Evolutionary conservation across 2,113 vertebrate species (phyloP), one percentile per base, ranked within the genome.

Genomic region (Hydrolagus affinis): DNA sequence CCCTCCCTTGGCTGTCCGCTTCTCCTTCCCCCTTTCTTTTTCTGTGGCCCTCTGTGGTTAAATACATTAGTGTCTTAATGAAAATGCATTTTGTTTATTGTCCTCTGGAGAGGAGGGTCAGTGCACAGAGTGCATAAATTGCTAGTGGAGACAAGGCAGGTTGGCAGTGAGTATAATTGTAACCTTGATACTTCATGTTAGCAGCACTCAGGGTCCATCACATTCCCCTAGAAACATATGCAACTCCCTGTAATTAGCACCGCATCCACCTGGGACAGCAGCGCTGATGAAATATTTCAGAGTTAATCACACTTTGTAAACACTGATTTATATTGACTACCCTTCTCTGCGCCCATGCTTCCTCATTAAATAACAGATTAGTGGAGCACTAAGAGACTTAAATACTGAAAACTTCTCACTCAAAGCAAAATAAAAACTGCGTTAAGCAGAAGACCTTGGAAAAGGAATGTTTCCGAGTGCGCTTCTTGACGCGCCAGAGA

Each of bases 311-410:
- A 95, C 94, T 95, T 95, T 93, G 95, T 96, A 96, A 97, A 98
- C 96, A 97, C 96, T 97, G 96, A 98, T 99, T 96, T 95, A 95
- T 99, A 99, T 99, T 96, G 98, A 98, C 96, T 97, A 95, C 94
- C 95, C 95, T 96, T 96, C 95, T 95, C 92, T 92, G 93, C 95
- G 94, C 95, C 95, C 95, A 97, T 96, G 95, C 94, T 95, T 96
- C 94, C 96, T 96, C 96, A 97, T 98, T 98, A 98, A 96, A 95
- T 95, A 95, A 92, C 94, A 95, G 95, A 97, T 99, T 97, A 98
- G 96, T 87, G 91, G 89, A 92, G 90, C 91, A 93, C 91, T 91
- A 92, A 92, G 91, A 93, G 92, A 91, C 90, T 90, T 89, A 89
- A 92, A 91, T 88, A 87, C 91, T 93, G 89, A 89, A 91, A 93